Percentiles rank a stretch among this genome's conserved stretches.
Evolutionary conservation across 2,113 vertebrate species (phyloP).

Genomic region (Rhea americana): DNA sequence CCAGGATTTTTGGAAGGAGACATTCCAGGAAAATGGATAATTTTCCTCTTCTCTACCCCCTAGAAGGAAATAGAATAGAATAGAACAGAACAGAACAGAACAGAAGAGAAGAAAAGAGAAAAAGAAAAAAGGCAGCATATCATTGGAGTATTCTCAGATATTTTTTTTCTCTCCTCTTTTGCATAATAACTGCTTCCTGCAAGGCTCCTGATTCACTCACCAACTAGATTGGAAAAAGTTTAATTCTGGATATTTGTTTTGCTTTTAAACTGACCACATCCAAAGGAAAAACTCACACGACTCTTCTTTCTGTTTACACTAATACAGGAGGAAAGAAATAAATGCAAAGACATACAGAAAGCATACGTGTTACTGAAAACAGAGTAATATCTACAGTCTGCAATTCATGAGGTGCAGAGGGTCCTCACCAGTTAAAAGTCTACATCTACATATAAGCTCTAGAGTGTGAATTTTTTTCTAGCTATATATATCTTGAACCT

Average conservation of each 20-base stretch:
- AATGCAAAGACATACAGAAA: neutral
- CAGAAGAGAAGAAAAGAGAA: neutral
- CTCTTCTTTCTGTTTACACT: slow-evolving; percentile 42
- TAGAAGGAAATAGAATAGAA: slow-evolving; percentile 31
- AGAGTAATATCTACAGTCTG: neutral
- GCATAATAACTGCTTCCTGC: slow-evolving; percentile 67
- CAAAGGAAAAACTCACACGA: slow-evolving; percentile 44
- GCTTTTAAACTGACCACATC: slow-evolving; percentile 63
- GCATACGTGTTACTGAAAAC: neutral
- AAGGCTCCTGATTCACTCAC: slow-evolving; percentile 41
- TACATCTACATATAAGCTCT: neutral
- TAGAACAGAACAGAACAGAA: too few relatives aligned
- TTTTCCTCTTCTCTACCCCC: slow-evolving; percentile 19
- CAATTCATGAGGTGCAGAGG: neutral
- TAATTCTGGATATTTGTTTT: slow-evolving; percentile 52
- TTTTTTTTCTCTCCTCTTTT: neutral
- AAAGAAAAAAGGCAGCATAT: neutral
- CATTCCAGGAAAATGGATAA: slow-evolving; percentile 67
- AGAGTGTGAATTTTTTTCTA: neutral
- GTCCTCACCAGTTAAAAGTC: neutral
- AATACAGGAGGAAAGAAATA: slow-evolving; percentile 30
- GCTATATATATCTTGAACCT: neutral
- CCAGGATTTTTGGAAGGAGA: slow-evolving; percentile 28
- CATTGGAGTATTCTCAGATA: neutral
- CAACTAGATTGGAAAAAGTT: slow-evolving; percentile 49